These are phyloP conservation scores for Fringilla coelebs DNA, from an alignment of 2,797 vertebrate genomes.

Conservation along the genomic window DNA sequence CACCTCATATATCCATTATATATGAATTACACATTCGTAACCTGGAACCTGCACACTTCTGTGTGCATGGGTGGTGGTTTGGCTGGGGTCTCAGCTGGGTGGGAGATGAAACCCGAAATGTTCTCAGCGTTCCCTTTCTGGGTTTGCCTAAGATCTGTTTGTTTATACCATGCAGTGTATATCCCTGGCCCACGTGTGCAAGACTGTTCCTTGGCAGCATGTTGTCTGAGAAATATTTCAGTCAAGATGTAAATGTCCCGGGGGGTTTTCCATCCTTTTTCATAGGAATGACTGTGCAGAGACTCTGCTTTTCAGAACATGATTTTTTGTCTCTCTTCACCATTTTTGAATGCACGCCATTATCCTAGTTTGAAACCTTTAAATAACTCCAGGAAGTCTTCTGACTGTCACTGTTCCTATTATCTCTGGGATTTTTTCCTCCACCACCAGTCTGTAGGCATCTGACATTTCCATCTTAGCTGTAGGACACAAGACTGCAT, in stretches of 20 bases:
- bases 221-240: neutral
- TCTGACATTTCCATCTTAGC: neutral
- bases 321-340: neutral
- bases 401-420: neutral
- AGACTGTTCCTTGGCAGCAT: neutral
- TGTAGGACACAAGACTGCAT: neutral
- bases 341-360: neutral
- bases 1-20: neutral
- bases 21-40: neutral
- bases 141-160: neutral
- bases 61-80: neutral
- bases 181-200: fast-evolving
- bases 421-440: neutral
- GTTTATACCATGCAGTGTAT: neutral
- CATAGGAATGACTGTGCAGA: neutral
- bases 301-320: neutral
- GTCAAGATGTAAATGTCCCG: neutral
- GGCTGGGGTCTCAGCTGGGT: neutral
- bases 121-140: neutral
- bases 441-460: neutral
- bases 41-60: neutral
- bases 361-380: neutral
- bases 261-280: neutral
- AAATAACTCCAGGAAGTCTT: neutral
- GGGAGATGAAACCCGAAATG: neutral